phyloP scores from a whole-genome alignment of 2,888 invertebrate species.

The Drosophila sordidapex region DNA sequence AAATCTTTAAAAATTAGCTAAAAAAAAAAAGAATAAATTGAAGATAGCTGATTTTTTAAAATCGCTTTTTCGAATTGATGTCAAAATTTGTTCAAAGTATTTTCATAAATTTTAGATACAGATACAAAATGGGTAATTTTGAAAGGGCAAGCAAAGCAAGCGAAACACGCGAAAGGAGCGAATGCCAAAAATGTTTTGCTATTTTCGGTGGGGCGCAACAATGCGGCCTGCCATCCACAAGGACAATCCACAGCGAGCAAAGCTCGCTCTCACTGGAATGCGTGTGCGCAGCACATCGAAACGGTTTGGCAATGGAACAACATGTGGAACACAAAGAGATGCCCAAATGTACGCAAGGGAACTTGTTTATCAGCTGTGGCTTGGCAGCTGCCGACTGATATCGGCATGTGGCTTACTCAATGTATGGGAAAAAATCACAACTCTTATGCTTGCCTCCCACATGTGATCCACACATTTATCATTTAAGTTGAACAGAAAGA shows the following conservation, averaged over 20 bases:
- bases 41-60: neutral
- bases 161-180: conserved; percentile 22
- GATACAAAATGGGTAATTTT: neutral
- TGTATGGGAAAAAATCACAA: conserved; percentile 5
- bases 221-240: conserved; percentile 54
- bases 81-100: neutral
- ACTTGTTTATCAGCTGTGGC: conserved; percentile 3
- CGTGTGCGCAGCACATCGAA: conserved; percentile 41
- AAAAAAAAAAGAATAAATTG: rapidly evolving
- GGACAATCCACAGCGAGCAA: conserved; percentile 18
- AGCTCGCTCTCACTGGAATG: conserved; percentile 51
- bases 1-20: neutral
- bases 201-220: conserved; percentile 45
- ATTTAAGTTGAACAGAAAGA: conserved; percentile 25
- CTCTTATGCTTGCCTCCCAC: conserved; percentile 10
- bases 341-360: neutral
- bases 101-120: neutral
- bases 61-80: neutral
- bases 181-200: conserved; percentile 54
- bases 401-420: conserved; percentile 15
- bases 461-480: conserved; percentile 24
- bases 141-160: neutral
- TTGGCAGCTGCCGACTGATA: conserved; percentile 40
- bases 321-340: neutral
- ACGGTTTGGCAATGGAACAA: conserved; percentile 39